A percentile compares a stretch with the other conserved stretches of the same genome.
These are phyloP conservation scores for Nothocercus julius DNA, from an alignment of 2,113 vertebrate species.

Conservation along the genomic window DNA sequence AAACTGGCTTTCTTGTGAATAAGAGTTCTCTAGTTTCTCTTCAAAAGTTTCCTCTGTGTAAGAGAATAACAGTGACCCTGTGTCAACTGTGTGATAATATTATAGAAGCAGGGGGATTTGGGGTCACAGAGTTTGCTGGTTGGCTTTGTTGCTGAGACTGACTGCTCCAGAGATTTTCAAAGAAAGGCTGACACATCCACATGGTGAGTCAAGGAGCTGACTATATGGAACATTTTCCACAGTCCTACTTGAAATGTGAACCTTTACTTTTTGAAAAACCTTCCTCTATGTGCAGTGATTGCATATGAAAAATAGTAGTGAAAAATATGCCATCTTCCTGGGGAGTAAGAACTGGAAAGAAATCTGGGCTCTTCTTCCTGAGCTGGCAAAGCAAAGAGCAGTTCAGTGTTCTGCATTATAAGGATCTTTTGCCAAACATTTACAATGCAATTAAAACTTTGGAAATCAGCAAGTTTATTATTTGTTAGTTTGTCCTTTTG, in stretches of 20 bases:
- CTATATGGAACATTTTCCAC: slow-evolving; percentile 34
- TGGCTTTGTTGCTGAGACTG: slow-evolving; percentile 37
- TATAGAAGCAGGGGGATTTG: slow-evolving; percentile 49
- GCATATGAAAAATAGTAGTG: not conserved
- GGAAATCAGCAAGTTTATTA: not conserved
- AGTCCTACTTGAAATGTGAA: not conserved
- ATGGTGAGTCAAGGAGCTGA: slow-evolving; percentile 17
- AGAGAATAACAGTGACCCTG: not conserved
- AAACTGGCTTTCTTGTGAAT: not conserved
- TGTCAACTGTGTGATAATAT: slow-evolving; percentile 8
- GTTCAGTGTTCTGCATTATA: not conserved
- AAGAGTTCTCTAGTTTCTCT: not conserved
- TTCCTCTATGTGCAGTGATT: not conserved
- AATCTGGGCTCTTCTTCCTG: not conserved
- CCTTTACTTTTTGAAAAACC: not conserved
- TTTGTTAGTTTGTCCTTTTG: not conserved
- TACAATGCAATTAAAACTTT: not conserved
- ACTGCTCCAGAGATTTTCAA: slow-evolving; percentile 54
- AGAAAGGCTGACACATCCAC: slow-evolving; percentile 42
- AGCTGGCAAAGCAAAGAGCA: not conserved
- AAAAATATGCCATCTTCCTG: not conserved
- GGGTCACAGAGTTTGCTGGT: slow-evolving; percentile 42
- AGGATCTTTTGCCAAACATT: not conserved
- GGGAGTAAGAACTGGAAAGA: not conserved
- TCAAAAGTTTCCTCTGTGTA: not conserved